Conservation (phyloP, 30 jellyfish, hydroid and myxozoan species). For the Turritopsis dohrnii region DNA sequence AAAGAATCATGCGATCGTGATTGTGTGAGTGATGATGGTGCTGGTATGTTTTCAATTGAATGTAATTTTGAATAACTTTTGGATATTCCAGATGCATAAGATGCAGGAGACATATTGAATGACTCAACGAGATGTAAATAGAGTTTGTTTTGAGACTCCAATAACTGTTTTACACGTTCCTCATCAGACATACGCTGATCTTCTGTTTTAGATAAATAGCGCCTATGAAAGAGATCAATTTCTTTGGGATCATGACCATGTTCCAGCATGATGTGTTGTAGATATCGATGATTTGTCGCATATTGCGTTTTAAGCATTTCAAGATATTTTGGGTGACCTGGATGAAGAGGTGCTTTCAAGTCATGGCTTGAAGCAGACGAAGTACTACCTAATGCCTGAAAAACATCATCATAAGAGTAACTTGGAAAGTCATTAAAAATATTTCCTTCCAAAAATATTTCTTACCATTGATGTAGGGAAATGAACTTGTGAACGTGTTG, state of each 20-base stretch:
- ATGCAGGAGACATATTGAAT: slow-evolving; percentile 2
- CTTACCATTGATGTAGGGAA: slow-evolving; percentile 23
- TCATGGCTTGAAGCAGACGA: slow-evolving; percentile 72
- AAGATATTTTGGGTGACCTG: slow-evolving; percentile 72
- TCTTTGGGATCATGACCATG: slow-evolving; percentile 85
- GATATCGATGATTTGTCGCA: slow-evolving; percentile 63
- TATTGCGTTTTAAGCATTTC: slow-evolving; percentile 67
- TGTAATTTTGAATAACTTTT: slow-evolving; percentile 19
- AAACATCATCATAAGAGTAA: too few species aligned
- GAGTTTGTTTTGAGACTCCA: slow-evolving; percentile 69
- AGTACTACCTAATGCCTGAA: slow-evolving; percentile 26
- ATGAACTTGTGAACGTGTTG: slow-evolving; percentile 51
- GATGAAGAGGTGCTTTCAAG: slow-evolving; percentile 52
- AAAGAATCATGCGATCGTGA: slow-evolving; percentile 24
- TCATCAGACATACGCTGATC: slow-evolving; percentile 18
- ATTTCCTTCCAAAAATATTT: neutral
- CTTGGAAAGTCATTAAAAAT: too few species aligned
- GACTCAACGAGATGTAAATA: slow-evolving; percentile 32
- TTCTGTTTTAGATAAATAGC: slow-evolving; percentile 49
- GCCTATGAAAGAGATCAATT: slow-evolving; percentile 51
- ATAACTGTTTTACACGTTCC: slow-evolving; percentile 65
- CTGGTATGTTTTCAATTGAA: slow-evolving; percentile 19
- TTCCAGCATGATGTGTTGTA: slow-evolving; percentile 59
- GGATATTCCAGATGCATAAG: neutral
- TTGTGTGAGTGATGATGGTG: slow-evolving; percentile 14